These are phyloP conservation scores for Tryphoninae sp. DNA, from an alignment of 2,888 invertebrate species.

Conservation along the genomic window DNA sequence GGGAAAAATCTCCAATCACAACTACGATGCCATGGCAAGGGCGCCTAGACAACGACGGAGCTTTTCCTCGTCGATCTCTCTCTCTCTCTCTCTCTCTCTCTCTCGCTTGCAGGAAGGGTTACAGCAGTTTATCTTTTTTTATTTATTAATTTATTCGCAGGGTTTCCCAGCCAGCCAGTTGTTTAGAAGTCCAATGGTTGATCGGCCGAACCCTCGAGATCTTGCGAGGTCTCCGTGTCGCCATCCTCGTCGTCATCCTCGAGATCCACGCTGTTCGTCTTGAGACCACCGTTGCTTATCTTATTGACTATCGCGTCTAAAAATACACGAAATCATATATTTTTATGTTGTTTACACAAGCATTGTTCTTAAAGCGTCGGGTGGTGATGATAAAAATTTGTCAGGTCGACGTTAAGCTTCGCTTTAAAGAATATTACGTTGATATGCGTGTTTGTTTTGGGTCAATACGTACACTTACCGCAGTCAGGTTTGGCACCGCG, in stretches of 20 bases:
- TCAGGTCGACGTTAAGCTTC: not conserved
- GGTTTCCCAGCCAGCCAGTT: conserved; percentile 17
- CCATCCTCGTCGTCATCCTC: conserved; percentile 89
- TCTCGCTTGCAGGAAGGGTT: conserved; percentile 61
- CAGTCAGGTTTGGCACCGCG: conserved; percentile 89
- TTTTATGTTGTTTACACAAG: not conserved
- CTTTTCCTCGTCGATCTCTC: conserved; percentile 31
- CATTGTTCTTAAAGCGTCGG: not conserved
- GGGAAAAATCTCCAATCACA: conserved; percentile 74
- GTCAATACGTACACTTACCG: conserved; percentile 83
- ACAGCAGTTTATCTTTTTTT: conserved; percentile 48
- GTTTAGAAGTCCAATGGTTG: conserved; percentile 88
- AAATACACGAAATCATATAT: conserved; percentile 8
- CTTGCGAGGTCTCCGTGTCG: conserved; percentile 86
- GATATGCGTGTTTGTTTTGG: conserved; percentile 10
- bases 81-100: conserved; percentile 42
- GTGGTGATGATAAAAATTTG: not conserved
- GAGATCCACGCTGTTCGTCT: conserved; percentile 81
- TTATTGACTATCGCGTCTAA: conserved; percentile 81
- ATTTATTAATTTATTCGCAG: conserved; percentile 37
- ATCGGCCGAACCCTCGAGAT: conserved; percentile 90
- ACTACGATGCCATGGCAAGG: conserved; percentile 65
- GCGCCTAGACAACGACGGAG: conserved; percentile 46
- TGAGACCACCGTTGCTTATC: conserved; percentile 79
- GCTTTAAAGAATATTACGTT: not conserved